Evolutionary conservation across 2,113 vertebrate species (phyloP), one percentile per base, ranked within the genome.

Genomic region (Pseudorasbora parva): DNA sequence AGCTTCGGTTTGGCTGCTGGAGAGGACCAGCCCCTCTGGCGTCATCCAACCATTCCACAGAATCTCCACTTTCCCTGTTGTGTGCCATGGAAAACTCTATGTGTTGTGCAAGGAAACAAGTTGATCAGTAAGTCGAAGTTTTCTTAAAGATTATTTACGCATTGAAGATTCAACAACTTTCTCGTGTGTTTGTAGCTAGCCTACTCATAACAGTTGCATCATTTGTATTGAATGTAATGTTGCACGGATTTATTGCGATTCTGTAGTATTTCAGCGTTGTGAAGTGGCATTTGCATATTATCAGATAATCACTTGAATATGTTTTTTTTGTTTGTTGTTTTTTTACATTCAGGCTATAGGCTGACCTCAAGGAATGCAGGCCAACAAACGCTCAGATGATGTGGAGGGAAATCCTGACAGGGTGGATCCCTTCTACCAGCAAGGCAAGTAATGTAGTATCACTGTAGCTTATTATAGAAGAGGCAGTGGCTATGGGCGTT

Each of bases 291-390:
- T 71, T n/a, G 43, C 37, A 43, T 17, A 43, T 43, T 7, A 37
- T 33, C 14, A 62, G 37, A 51, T 27, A 27, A 27, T 27, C 45
- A 30, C 23, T 30, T 49, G 41, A 41, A n/a, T n/a, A n/a, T n/a
- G n/a, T n/a, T n/a, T n/a, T n/a, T n/a, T n/a, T n/a, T n/a, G n/a
- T n/a, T n/a, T n/a, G n/a, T n/a, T n/a, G n/a, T n/a, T n/a, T n/a
- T n/a, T n/a, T 62, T 3, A 37, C 5, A 30, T 47, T 47, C 56
- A 45, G 57, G 37, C 77, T 79, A 64, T 47, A 64, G 57, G 77
- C 59, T 79, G 77, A 79, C 41, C 23, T 49, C 77, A 64, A 77
- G 77, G 41, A 79, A 79, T 79, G 77, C 77, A 64, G 77, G 41
- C 41, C 8, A 60, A 64, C 43, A 64, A 79, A 30, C 59, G 9